Conservation (phyloP, 64 coral and sea anemone genomes). For the Stichodactyla helianthus region DNA sequence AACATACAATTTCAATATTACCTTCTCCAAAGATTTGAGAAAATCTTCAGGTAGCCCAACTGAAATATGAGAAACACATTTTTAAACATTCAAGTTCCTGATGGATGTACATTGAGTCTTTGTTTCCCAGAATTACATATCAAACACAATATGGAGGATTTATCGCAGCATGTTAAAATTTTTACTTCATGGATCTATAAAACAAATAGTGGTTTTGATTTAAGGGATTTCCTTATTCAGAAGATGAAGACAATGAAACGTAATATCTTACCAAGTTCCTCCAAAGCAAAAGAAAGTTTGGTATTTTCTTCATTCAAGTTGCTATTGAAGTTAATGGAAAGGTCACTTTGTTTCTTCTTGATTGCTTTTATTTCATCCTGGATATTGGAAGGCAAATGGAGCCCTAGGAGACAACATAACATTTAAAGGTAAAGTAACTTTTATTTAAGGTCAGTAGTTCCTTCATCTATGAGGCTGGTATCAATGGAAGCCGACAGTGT, state of each 20-base stretch:
- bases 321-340: slow-evolving; percentile 84
- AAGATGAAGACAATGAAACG: neutral
- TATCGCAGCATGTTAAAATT: neutral
- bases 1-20: slow-evolving; percentile 6
- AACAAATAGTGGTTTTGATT: too few species aligned
- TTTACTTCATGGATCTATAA: neutral
- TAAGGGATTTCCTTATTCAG: too few species aligned
- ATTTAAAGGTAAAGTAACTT: too few species aligned
- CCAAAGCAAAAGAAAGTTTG: slow-evolving; percentile 61
- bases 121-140: too few species aligned
- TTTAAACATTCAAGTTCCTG: neutral
- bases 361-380: slow-evolving; percentile 86
- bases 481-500: too few species aligned
- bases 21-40: slow-evolving; percentile 78
- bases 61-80: slow-evolving; percentile 23
- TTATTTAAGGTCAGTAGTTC: too few species aligned
- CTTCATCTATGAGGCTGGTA: too few species aligned
- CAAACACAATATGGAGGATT: neutral
- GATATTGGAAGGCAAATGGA: slow-evolving; percentile 69
- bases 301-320: slow-evolving; percentile 99
- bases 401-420: slow-evolving; percentile 64
- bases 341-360: slow-evolving; percentile 80
- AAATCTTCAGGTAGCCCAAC: slow-evolving; percentile 87
- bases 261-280: slow-evolving; percentile 57
- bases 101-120: neutral